Conservation (phyloP, 1,140 invertebrate genomes). For the Zophobas atratus region DNA sequence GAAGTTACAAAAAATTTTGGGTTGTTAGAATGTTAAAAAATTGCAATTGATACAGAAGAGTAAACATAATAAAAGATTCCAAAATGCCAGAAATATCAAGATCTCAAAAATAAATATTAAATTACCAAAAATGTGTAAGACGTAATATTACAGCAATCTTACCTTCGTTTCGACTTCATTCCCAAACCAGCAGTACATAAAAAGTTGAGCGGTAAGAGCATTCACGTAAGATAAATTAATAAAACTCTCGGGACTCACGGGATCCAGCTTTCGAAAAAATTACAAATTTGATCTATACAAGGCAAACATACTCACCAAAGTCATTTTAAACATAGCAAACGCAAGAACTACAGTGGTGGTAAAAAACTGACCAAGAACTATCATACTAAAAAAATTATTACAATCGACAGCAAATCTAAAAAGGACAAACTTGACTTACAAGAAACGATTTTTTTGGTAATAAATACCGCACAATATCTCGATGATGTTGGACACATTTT, state of each 20-base stretch:
- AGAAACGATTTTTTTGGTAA: too few species aligned
- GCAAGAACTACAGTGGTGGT: neutral
- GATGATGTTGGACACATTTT: neutral
- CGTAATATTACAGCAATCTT: neutral
- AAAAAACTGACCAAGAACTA: slow-evolving; percentile 5
- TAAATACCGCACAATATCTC: slow-evolving; percentile 2
- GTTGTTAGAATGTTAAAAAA: too few species aligned
- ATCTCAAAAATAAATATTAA: too few species aligned
- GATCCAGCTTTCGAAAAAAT: neutral
- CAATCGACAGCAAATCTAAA: neutral
- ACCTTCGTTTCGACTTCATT: slow-evolving; percentile 24
- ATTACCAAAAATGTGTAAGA: too few species aligned
- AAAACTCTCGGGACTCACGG: slow-evolving; percentile 10
- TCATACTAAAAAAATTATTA: slow-evolving; percentile 12
- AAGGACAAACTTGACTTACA: neutral
- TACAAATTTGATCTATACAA: neutral
- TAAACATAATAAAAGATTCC: too few species aligned
- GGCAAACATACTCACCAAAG: too few species aligned
- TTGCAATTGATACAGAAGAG: too few species aligned
- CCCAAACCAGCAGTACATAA: slow-evolving; percentile 26
- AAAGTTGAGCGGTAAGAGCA: neutral
- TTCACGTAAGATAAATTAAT: neutral
- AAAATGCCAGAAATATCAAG: too few species aligned
- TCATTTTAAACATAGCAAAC: slow-evolving; percentile 6
- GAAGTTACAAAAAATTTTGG: too few species aligned